phyloP scores from a whole-genome alignment of 2,888 invertebrate species.

The Tenodera sinensis region DNA sequence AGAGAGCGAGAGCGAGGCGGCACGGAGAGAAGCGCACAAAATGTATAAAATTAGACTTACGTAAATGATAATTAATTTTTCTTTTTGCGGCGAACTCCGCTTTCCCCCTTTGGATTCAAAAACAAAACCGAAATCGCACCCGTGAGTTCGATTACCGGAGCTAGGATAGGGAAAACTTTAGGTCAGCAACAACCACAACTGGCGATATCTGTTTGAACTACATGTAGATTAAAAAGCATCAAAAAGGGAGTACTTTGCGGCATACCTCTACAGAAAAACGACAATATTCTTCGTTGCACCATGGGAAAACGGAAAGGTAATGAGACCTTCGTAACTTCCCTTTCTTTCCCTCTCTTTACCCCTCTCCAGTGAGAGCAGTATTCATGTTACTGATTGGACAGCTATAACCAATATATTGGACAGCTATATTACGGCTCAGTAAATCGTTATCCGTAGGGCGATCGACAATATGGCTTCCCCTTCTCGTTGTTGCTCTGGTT shows the following conservation, averaged over 20 bases:
- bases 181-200: not conserved
- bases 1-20: not conserved
- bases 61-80: not conserved
- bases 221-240: too few species aligned
- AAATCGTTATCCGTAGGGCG: too few species aligned
- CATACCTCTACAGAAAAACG: not conserved
- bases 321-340: too few species aligned
- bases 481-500: too few species aligned
- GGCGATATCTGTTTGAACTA: not conserved
- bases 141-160: not conserved
- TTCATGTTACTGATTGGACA: too few species aligned
- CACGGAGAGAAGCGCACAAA: not conserved
- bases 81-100: not conserved
- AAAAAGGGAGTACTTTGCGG: not conserved
- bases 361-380: too few species aligned
- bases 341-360: too few species aligned
- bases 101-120: not conserved
- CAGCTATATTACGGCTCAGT: too few species aligned
- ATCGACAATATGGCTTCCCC: too few species aligned
- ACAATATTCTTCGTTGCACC: too few species aligned
- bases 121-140: not conserved
- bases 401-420: too few species aligned
- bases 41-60: not conserved
- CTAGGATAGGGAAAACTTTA: not conserved
- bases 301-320: too few species aligned